These are phyloP conservation scores for Thereva nobilitata DNA, from an alignment of 2,888 invertebrate genomes.

Conservation along the genomic window DNA sequence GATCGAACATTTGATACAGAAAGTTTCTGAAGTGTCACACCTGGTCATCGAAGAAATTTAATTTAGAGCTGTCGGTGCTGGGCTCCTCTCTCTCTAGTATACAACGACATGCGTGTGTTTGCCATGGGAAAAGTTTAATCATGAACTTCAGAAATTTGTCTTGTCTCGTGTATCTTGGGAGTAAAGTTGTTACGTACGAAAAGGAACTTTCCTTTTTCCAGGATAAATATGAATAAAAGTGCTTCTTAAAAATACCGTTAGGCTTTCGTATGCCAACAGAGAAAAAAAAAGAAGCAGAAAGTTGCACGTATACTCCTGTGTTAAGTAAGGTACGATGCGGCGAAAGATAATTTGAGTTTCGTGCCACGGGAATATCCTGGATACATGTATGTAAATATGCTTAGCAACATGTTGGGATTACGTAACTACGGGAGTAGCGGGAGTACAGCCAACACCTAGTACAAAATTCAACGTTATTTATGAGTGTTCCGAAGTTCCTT, in stretches of 20 bases:
- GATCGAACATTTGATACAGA: not conserved
- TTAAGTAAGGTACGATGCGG: constrained; percentile 14
- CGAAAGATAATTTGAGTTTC: constrained; percentile 16
- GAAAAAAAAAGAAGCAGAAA: not conserved
- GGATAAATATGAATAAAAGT: constrained; percentile 21
- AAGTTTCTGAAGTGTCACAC: constrained; percentile 33
- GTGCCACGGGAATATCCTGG: constrained; percentile 8
- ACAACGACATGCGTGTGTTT: constrained; percentile 29
- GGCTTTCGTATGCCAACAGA: not conserved
- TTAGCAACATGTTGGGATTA: constrained; percentile 9
- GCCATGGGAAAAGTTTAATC: constrained; percentile 35
- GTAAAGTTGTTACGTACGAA: constrained; percentile 14
- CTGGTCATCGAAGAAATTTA: constrained; percentile 38
- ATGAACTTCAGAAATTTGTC: constrained; percentile 23
- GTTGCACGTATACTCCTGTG: constrained; percentile 9
- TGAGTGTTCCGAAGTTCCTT: constrained; percentile 18
- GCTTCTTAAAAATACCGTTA: not conserved
- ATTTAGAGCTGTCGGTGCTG: constrained; percentile 28
- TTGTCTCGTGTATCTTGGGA: constrained; percentile 12
- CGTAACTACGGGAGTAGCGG: not conserved
- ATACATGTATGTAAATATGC: not conserved
- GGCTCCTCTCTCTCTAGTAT: too few relatives aligned
- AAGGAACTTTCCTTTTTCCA: constrained; percentile 4
- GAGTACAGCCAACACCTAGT: not conserved
- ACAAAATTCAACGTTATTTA: constrained; percentile 18